Conservation (phyloP, 1,140 invertebrate genomes). For the Mizuhopecten yessoensis region DNA sequence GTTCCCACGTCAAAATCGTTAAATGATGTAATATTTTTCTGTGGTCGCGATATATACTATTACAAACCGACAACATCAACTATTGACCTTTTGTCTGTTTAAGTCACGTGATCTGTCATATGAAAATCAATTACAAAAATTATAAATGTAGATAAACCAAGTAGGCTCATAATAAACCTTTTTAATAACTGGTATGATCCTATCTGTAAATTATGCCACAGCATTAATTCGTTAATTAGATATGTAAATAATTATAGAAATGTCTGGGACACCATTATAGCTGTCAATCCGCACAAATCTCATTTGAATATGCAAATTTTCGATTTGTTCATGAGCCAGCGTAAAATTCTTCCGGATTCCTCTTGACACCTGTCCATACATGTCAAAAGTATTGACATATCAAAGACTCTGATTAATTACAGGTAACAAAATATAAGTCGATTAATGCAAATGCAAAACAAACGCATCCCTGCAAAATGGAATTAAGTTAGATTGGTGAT, state of each 20-base stretch:
- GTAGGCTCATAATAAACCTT: not conserved
- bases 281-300: not conserved
- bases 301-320: not conserved
- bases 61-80: not conserved
- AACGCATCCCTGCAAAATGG: not conserved
- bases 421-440: not conserved
- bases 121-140: not conserved
- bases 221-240: not conserved
- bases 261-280: not conserved
- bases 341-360: not conserved
- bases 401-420: not conserved
- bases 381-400: not conserved
- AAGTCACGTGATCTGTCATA: not conserved
- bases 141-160: not conserved
- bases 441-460: not conserved
- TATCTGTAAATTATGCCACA: not conserved
- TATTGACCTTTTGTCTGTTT: not conserved
- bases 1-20: not conserved
- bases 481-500: not conserved
- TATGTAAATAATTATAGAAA: constrained; percentile 22
- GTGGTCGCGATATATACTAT: not conserved
- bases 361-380: constrained; percentile 13
- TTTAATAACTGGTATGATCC: not conserved
- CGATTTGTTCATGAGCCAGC: not conserved
- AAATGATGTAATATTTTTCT: not conserved